Evolutionary conservation across 2,797 vertebrate genomes (phyloP).

Genomic region (Sandelia bainsii): DNA sequence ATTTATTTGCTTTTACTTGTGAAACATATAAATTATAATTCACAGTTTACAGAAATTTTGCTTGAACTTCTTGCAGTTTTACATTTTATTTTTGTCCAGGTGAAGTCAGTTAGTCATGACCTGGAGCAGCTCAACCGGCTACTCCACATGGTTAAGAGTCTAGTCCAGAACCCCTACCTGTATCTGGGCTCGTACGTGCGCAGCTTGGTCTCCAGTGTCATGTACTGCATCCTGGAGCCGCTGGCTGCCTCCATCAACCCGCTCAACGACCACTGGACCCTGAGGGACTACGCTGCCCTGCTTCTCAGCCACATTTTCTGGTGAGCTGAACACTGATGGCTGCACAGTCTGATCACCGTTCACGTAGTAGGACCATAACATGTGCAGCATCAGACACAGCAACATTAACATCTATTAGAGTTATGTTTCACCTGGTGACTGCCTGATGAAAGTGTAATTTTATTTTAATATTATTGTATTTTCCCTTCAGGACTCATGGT

Average conservation of each 20-base stretch:
- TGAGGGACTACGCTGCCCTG: conserved; percentile 91
- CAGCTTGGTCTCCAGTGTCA: conserved; percentile 92
- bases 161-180: conserved; percentile 92
- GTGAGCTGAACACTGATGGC: conserved; percentile 64
- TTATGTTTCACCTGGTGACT: not conserved
- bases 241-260: conserved; percentile 96
- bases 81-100: conserved; percentile 73
- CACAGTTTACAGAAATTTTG: no score
- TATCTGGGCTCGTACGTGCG: conserved; percentile 93
- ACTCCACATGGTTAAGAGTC: conserved; percentile 92
- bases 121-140: conserved; percentile 92
- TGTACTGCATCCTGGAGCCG: conserved; percentile 95
- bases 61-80: no score
- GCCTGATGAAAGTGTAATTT: not conserved
- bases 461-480: not conserved
- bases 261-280: conserved; percentile 96
- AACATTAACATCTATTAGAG: not conserved
- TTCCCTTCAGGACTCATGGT: conserved; percentile 87
- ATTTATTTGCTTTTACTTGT: no score
- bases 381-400: not conserved
- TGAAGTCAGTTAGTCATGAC: conserved; percentile 95
- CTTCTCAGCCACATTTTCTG: conserved; percentile 94
- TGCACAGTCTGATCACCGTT: not conserved
- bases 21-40: no score
- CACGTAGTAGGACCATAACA: no score